A percentile compares a stretch with the other conserved stretches of the same genome.
These are phyloP conservation scores for Rotaria magnacalcarata DNA, from an alignment of 2,888 invertebrate genomes.

Conservation along the genomic window DNA sequence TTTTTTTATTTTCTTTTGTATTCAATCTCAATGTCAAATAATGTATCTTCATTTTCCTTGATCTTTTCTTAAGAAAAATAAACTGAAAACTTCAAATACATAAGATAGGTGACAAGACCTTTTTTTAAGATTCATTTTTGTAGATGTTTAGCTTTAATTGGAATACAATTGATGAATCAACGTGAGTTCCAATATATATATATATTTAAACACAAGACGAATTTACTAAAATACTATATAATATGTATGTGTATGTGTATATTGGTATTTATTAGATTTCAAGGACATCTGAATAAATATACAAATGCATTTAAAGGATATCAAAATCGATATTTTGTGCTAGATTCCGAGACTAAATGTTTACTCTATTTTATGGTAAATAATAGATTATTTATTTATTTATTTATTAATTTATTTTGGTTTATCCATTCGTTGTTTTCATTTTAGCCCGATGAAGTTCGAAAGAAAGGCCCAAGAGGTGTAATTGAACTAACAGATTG, in stretches of 20 bases:
- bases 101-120: background rate
- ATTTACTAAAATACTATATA: too few relatives aligned
- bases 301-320: constrained; percentile 13
- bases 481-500: constrained; percentile 19
- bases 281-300: background rate
- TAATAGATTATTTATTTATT: background rate
- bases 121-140: background rate
- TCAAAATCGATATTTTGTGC: constrained; percentile 18
- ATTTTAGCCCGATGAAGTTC: constrained; percentile 2
- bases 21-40: constrained; percentile 2
- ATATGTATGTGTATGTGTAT: background rate
- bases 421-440: background rate
- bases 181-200: background rate
- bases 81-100: background rate
- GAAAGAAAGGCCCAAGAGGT: constrained; percentile 15
- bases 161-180: constrained; percentile 10
- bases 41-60: background rate
- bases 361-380: constrained; percentile 31
- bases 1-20: background rate
- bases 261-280: background rate
- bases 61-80: background rate
- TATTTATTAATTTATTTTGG: background rate
- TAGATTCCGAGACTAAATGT: background rate
- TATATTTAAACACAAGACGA: too few relatives aligned
- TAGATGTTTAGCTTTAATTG: background rate